Evolutionary conservation across 2,113 vertebrate species (phyloP).

Genomic region (Alouatta palliata): DNA sequence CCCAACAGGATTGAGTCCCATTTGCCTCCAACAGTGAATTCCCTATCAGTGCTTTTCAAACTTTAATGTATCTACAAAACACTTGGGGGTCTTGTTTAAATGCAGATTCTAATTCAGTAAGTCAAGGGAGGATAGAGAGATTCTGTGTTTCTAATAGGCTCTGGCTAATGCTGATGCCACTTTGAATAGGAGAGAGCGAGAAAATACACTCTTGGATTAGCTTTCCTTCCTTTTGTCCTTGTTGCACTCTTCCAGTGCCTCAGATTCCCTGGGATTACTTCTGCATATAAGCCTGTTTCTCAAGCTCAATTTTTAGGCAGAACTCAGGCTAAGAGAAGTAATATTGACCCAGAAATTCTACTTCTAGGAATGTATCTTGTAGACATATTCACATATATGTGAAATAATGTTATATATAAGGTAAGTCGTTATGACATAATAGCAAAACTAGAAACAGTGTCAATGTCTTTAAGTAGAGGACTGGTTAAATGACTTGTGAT

Average conservation of each 20-base stretch:
- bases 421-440: neutral
- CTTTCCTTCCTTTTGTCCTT: neutral
- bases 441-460: neutral
- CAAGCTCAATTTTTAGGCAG: neutral
- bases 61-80: neutral
- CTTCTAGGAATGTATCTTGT: neutral
- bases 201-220: neutral
- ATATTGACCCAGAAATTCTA: neutral
- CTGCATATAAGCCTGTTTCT: neutral
- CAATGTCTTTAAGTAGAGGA: neutral
- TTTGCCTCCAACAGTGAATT: neutral
- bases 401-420: slow-evolving; percentile 8
- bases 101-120: neutral
- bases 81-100: neutral
- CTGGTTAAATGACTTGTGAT: neutral
- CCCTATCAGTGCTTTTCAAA: neutral
- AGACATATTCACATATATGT: neutral
- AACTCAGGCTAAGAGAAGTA: neutral
- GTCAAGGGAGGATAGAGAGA: neutral
- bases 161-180: neutral
- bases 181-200: neutral
- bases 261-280: neutral
- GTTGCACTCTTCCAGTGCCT: neutral
- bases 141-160: neutral
- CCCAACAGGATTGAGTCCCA: neutral